Evolutionary conservation across 2,888 invertebrate genomes (phyloP).

Genomic region (Meiosimyza decipiens): DNA sequence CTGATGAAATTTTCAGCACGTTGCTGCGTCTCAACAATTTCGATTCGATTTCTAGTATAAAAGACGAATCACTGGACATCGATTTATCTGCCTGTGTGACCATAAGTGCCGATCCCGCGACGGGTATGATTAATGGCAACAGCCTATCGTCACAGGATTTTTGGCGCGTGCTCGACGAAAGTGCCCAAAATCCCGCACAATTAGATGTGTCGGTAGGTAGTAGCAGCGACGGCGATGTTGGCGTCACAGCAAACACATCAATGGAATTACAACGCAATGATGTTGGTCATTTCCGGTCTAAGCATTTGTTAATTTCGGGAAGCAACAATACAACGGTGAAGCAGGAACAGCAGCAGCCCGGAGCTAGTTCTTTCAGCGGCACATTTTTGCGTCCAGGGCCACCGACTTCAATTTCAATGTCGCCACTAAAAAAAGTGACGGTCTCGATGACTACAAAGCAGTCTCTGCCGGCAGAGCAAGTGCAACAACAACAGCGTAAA

Average conservation of each 20-base stretch:
- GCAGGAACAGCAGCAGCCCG: conserved; percentile 42
- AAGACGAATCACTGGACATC: conserved; percentile 65
- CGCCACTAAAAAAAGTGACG: conserved; percentile 54
- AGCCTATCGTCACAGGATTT: conserved; percentile 64
- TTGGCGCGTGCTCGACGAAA: conserved; percentile 64
- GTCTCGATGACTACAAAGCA: not conserved
- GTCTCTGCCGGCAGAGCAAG: conserved; percentile 37
- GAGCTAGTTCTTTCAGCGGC: conserved; percentile 55
- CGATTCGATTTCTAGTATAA: conserved; percentile 65
- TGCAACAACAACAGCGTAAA: conserved; percentile 25
- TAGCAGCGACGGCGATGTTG: conserved; percentile 36
- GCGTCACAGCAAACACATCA: not conserved
- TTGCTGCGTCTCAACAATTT: conserved; percentile 63
- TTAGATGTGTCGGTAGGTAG: conserved; percentile 48
- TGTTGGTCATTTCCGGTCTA: not conserved
- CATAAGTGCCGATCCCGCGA: conserved; percentile 57
- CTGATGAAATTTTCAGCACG: conserved; percentile 63
- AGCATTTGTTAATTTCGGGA: not conserved
- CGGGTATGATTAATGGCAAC: conserved; percentile 58
- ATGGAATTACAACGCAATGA: not conserved
- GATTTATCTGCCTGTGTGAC: conserved; percentile 66
- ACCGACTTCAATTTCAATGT: conserved; percentile 52
- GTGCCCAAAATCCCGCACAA: conserved; percentile 60
- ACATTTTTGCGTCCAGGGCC: conserved; percentile 59
- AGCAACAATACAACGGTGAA: conserved; percentile 36